These are phyloP conservation scores for Archilochus colubris DNA, from an alignment of 2,113 vertebrate species.

Conservation along the genomic window DNA sequence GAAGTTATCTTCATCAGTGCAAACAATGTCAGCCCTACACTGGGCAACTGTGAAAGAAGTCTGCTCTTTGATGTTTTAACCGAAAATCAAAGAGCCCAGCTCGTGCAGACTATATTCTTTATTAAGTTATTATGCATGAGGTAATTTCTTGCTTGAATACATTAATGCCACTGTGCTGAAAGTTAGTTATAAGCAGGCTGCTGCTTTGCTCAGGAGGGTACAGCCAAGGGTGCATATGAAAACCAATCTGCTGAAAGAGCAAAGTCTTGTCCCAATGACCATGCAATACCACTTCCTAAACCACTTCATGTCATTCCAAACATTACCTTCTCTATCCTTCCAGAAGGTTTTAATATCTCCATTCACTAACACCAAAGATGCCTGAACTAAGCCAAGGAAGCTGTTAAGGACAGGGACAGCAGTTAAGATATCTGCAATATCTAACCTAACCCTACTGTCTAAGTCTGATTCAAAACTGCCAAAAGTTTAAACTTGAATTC, in stretches of 20 bases:
- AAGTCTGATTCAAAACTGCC: neutral
- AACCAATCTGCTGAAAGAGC: neutral
- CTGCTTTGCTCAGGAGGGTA: neutral
- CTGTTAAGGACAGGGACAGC: neutral
- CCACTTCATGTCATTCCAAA: neutral
- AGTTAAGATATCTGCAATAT: neutral
- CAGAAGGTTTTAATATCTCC: neutral
- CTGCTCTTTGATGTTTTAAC: neutral
- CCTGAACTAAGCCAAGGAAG: neutral
- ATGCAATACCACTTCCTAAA: neutral
- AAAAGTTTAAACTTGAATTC: neutral
- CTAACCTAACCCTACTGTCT: neutral
- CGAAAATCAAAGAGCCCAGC: neutral
- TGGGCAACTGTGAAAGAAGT: neutral
- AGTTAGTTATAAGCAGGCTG: neutral
- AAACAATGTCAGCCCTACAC: neutral
- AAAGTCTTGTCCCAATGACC: neutral
- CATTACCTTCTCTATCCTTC: neutral
- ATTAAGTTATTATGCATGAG: neutral
- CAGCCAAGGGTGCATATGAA: neutral
- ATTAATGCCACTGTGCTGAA: neutral
- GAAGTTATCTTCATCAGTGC: neutral
- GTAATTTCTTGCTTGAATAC: neutral
- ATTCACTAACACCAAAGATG: neutral
- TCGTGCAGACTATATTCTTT: neutral